Percentiles rank a stretch among this genome's conserved stretches.
phyloP scores from a whole-genome alignment of 2,888 invertebrate species.

The Stenchaetothrips biformis region DNA sequence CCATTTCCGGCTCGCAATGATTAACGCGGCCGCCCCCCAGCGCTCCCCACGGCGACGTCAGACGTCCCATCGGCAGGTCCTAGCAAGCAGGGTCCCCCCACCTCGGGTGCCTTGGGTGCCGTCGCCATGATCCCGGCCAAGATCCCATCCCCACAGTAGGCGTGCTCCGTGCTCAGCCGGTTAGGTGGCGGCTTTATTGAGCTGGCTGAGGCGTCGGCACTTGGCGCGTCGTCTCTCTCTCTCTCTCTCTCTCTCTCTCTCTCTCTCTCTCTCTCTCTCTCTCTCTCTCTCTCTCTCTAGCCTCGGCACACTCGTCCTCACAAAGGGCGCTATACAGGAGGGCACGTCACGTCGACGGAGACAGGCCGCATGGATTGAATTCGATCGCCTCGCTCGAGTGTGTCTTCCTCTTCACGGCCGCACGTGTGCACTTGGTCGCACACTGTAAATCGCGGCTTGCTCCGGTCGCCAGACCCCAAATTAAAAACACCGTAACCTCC shows the following conservation, averaged over 20 bases:
- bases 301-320: conserved; percentile 27
- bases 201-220: not conserved
- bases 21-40: not conserved
- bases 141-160: not conserved
- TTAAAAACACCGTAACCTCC: too few relatives aligned
- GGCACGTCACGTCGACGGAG: conserved; percentile 28
- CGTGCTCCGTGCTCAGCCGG: not conserved
- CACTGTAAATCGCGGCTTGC: too few relatives aligned
- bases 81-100: not conserved
- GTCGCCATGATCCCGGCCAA: not conserved
- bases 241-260: conserved; percentile 22
- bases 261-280: conserved; percentile 31
- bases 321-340: not conserved
- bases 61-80: not conserved
- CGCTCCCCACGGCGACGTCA: not conserved
- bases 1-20: too few relatives aligned
- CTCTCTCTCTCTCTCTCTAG: conserved; percentile 27
- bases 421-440: too few relatives aligned
- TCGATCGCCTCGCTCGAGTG: conserved; percentile 29
- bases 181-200: not conserved
- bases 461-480: too few relatives aligned
- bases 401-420: conserved; percentile 21
- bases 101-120: not conserved
- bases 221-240: not conserved
- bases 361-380: conserved; percentile 13